phyloP scores from a whole-genome alignment of 2,888 invertebrate species.

The Agriotes lineatus region DNA sequence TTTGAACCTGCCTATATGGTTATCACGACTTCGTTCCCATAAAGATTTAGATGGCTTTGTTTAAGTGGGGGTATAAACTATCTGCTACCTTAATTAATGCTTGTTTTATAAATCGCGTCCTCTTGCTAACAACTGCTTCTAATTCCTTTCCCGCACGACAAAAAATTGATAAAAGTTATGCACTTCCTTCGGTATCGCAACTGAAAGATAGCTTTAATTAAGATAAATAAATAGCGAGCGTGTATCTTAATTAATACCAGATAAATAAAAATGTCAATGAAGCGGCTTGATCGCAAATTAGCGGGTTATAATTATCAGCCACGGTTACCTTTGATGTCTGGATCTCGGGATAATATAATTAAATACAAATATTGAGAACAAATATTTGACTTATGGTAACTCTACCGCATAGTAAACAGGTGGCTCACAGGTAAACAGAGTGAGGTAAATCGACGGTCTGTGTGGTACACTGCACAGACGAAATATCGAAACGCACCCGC shows the following conservation, averaged over 20 bases:
- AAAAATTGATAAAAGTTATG: constrained; percentile 9
- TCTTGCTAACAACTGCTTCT: constrained; percentile 11
- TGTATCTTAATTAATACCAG: constrained; percentile 35
- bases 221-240: constrained; percentile 29
- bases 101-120: constrained; percentile 52
- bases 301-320: constrained; percentile 29
- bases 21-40: constrained; percentile 63
- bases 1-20: constrained; percentile 63
- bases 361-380: constrained; percentile 49
- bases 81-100: constrained; percentile 50
- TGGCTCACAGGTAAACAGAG: constrained; percentile 35
- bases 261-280: constrained; percentile 36
- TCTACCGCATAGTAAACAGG: constrained; percentile 35
- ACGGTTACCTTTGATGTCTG: constrained; percentile 46
- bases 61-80: constrained; percentile 63
- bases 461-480: constrained; percentile 3
- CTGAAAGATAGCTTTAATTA: constrained; percentile 25
- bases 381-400: constrained; percentile 46
- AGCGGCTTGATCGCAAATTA: constrained; percentile 35
- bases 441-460: constrained; percentile 31
- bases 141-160: neutral
- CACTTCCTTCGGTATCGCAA: constrained; percentile 2
- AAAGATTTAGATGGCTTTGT: constrained; percentile 64
- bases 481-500: constrained; percentile 24
- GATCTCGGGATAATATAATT: constrained; percentile 45